Percentiles rank a stretch among this genome's conserved stretches.
Evolutionary conservation across 2,797 vertebrate species (phyloP).

Genomic region (Lagocephalus sceleratus): DNA sequence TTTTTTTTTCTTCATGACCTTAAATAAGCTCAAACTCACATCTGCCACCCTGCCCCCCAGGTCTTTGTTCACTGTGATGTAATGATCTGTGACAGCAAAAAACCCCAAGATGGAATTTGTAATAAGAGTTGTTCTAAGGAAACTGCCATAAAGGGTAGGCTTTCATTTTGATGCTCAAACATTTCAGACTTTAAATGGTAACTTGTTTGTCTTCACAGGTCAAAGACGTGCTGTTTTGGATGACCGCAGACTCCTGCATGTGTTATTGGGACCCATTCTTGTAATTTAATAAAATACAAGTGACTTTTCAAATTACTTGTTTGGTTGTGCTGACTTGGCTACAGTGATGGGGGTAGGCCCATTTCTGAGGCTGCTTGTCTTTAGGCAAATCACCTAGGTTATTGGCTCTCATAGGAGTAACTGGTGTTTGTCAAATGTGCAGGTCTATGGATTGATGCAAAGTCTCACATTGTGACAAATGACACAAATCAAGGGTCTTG

Average conservation of each 20-base stretch:
- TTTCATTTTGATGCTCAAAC: neutral
- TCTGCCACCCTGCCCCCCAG: constrained; percentile 46
- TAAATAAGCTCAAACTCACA: too few species aligned
- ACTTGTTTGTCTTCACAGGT: constrained; percentile 40
- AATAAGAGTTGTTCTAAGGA: constrained; percentile 53
- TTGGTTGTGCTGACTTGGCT: neutral
- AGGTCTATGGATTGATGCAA: too few species aligned
- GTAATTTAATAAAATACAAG: constrained; percentile 13
- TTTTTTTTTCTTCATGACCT: neutral
- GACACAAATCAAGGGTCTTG: too few species aligned
- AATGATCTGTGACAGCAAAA: constrained; percentile 71
- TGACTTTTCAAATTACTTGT: neutral
- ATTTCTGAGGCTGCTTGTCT: neutral
- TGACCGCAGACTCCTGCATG: neutral
- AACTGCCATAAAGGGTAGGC: constrained; percentile 33
- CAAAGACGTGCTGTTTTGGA: constrained; percentile 32
- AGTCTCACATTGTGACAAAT: too few species aligned
- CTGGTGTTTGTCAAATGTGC: too few species aligned
- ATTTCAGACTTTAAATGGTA: neutral
- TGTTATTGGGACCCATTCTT: constrained; percentile 68
- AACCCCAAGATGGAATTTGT: constrained; percentile 56
- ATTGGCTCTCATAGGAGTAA: too few species aligned
- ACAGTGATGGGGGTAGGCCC: neutral
- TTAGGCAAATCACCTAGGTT: too few species aligned
- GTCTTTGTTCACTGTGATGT: constrained; percentile 80